Evolutionary conservation across 2,888 invertebrate genomes (phyloP), one percentile per base, ranked within the genome.

Genomic region (Sminthurides aquaticus): DNA sequence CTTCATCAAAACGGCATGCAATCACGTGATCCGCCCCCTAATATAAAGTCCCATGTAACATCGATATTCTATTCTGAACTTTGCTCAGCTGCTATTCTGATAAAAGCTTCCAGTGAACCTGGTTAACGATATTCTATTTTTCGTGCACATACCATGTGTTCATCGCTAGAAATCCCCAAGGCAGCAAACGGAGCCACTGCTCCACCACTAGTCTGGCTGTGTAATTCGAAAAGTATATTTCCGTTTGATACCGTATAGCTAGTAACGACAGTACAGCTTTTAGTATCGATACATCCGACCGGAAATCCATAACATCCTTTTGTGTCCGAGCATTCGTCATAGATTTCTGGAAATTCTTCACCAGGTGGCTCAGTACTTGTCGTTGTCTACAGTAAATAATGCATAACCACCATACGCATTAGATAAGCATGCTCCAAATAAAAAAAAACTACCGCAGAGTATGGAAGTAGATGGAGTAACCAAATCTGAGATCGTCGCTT

Each of bases 1-100:
- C n/a, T n/a, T n/a, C n/a, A 72, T 86, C 84, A 60, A 85, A 83
- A 3, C 43, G 15, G 15, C 43, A 34, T 11, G 43, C 43, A 34
- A 34, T 34, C 15, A 34, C 43, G 43, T 34, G 43, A 34, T 34
- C 43, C 8, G 5, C 43, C 43, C 43, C 43, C 43, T 34, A 34
- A 34, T 11, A 11, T 11, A 5, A 34, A n/a, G n/a, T n/a, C n/a
- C n/a, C n/a, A n/a, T n/a, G n/a, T n/a, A n/a, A n/a, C n/a, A n/a
- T n/a, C n/a, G n/a, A n/a, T n/a, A n/a, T n/a, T n/a, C n/a, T n/a
- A n/a, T n/a, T n/a, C n/a, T n/a, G n/a, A n/a, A n/a, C n/a, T n/a
- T n/a, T n/a, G n/a, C n/a, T n/a, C n/a, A n/a, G n/a, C n/a, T n/a
- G n/a, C n/a, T n/a, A n/a, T n/a, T n/a, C n/a, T n/a, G n/a, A n/a